Base-by-base conservation (phyloP, 23 tunicate species). In the Styela plicata region DNA sequence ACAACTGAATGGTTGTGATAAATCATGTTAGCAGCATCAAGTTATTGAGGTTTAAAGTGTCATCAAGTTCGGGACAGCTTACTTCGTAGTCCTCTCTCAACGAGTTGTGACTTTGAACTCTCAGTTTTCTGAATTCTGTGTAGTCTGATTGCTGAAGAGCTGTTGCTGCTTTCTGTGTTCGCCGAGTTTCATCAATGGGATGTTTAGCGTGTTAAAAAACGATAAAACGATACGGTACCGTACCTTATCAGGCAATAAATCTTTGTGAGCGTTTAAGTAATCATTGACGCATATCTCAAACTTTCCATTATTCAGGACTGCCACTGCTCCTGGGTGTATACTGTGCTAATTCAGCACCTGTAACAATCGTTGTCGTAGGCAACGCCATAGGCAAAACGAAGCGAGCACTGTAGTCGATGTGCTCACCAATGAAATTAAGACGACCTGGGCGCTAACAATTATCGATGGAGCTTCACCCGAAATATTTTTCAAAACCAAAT, bases 361-460 rank as follows among this genome's bases (percentile, higher is more conserved):
- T 82, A 36, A 94, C 79, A 24, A 94, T 85, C 34, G 99, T 94
- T 2, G 83, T 88, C 69, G 52, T 73, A 31, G 99, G 95, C 52
- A 94, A 64, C 0, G 99, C 97, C 94, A 94, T 94, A 22, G 99
- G 99, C 83, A 94, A 89, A 23, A 94, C 99, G 65, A 89, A 89
- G 61, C 99, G 95, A 32, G 86, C 87, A 83, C 85, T 94, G 82
- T 94, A 94, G 62, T 94, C 99, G 1, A 95, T 94, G 63, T 94
- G 99, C 36, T 94, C 99, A 20, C 99, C 99, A 64, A 94, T 94
- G 21, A 94, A 69, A 63, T 94, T 94, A 13, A 94, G 95, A 62
- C 99, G 71, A 25, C 99, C 99, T 31, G 99, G 99, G 99, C 99
- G 76, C 90, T 77, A 5, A 74, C 86, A 1, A 61, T 62, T 37